phyloP scores from a whole-genome alignment of 2,797 vertebrate genomes.

The Trichosurus vulpecula region DNA sequence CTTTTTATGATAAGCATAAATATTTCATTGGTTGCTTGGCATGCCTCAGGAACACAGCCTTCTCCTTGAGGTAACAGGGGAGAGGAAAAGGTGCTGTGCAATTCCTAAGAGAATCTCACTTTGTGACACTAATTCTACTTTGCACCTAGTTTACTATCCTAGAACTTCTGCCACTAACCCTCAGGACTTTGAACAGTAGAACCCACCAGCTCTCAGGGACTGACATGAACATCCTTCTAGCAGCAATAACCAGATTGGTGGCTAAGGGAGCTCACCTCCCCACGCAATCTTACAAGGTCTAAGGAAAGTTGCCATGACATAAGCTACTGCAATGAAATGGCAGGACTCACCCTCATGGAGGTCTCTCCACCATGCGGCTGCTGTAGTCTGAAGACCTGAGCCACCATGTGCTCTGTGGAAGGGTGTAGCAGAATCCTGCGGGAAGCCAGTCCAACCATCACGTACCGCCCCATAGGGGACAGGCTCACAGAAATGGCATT shows the following conservation, averaged over 20 bases:
- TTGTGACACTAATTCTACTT: neutral
- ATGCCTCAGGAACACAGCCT: conserved; percentile 28
- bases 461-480: conserved; percentile 98
- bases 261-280: neutral
- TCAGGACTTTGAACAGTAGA: conserved; percentile 29
- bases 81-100: conserved; percentile 15
- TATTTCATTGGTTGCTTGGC: conserved; percentile 3
- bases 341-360: conserved; percentile 94
- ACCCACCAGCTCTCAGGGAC: neutral
- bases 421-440: conserved; percentile 97
- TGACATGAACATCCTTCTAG: neutral
- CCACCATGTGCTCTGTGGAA: conserved; percentile 99
- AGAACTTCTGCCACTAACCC: neutral
- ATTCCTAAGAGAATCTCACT: conserved; percentile 4
- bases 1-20: neutral
- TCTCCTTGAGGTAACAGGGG: neutral
- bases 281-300: neutral
- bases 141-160: neutral
- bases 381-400: conserved; percentile 98
- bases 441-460: conserved; percentile 98
- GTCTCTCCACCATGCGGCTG: conserved; percentile 98
- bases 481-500: conserved; percentile 98
- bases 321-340: neutral
- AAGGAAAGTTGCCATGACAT: neutral
- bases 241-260: neutral